Percentiles rank a stretch among this genome's conserved stretches.
Conservation (phyloP, 2,797 vertebrate genomes). For the Buphagus erythrorhynchus region DNA sequence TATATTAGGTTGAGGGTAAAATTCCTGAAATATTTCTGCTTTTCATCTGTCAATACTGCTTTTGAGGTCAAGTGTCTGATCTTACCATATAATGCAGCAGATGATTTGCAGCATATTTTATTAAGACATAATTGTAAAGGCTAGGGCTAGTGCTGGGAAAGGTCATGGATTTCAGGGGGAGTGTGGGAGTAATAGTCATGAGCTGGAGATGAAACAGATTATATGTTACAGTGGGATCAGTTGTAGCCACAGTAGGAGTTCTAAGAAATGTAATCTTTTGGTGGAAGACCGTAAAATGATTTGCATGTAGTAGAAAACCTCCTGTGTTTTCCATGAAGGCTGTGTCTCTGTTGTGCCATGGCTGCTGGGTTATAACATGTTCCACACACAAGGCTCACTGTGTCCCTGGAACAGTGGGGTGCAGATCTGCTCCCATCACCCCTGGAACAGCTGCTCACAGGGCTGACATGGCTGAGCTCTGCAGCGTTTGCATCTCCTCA, state of each 20-base stretch:
- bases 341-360: background rate
- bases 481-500: background rate
- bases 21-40: background rate
- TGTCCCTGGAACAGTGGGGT: rapidly evolving
- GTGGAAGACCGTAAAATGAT: background rate
- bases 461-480: background rate
- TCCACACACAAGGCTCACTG: background rate
- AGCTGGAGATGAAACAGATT: background rate
- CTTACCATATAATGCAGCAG: background rate
- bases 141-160: background rate
- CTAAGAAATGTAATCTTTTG: background rate
- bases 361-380: background rate
- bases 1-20: background rate
- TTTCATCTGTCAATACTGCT: background rate
- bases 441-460: background rate
- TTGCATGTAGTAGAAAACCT: background rate
- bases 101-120: constrained; percentile 11
- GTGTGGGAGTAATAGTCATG: background rate
- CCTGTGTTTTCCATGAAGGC: background rate
- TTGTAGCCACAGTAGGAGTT: background rate
- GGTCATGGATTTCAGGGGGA: background rate
- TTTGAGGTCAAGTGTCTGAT: background rate
- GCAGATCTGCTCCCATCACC: background rate
- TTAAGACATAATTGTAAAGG: background rate
- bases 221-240: background rate